Percentiles rank a stretch among this genome's conserved stretches.
phyloP scores from a whole-genome alignment of 2,888 invertebrate species.

The Lasioglossum calceatum region DNA sequence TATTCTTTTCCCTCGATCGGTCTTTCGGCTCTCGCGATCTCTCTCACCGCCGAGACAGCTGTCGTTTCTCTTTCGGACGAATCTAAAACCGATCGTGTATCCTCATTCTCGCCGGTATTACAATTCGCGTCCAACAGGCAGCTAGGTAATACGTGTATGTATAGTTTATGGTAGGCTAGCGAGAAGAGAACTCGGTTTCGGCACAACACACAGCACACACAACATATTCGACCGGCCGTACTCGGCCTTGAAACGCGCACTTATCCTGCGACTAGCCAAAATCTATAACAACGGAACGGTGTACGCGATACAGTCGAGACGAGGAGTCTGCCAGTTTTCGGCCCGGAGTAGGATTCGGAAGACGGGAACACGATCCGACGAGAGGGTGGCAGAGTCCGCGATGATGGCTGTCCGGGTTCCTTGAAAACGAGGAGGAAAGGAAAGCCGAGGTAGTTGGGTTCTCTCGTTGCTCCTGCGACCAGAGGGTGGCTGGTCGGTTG shows the following conservation, averaged over 20 bases:
- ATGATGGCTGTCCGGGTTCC: background rate
- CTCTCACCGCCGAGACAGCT: background rate
- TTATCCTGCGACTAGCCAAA: constrained; percentile 22
- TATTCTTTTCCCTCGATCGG: background rate
- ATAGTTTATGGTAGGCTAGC: background rate
- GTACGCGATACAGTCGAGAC: background rate
- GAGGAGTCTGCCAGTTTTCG: background rate
- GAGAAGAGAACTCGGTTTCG: background rate
- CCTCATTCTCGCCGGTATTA: constrained; percentile 19
- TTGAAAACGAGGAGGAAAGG: constrained; percentile 47
- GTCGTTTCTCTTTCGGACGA: background rate
- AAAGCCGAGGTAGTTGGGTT: constrained; percentile 46
- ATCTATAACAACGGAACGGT: background rate
- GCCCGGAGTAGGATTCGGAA: background rate
- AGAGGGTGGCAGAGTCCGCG: background rate
- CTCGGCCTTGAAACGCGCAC: constrained; percentile 54
- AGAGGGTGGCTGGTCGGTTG: constrained; percentile 73
- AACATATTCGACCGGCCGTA: constrained; percentile 25
- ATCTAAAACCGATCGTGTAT: background rate
- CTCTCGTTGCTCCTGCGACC: constrained; percentile 70
- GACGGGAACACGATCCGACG: constrained; percentile 29
- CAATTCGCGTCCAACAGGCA: constrained; percentile 9
- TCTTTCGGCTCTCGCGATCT: background rate
- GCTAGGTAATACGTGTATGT: background rate
- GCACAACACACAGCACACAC: background rate